These are phyloP conservation scores for Crenichthys baileyi DNA, from an alignment of 2,797 vertebrate species.

Conservation along the genomic window DNA sequence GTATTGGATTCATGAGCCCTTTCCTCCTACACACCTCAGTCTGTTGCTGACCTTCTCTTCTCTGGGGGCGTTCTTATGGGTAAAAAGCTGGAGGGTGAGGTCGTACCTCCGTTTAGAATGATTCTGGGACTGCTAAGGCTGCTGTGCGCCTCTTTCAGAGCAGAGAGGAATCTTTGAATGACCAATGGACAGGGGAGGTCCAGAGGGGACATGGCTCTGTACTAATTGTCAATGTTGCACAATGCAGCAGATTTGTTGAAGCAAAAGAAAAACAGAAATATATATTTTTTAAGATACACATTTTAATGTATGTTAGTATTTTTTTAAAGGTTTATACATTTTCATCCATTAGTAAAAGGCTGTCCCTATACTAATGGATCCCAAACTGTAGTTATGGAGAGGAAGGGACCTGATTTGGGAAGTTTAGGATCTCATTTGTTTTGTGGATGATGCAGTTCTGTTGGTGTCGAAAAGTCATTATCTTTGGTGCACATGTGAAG, in stretches of 20 bases:
- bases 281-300: not conserved
- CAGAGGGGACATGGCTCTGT: conserved; percentile 4
- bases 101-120: conserved; percentile 33
- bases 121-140: conserved; percentile 34
- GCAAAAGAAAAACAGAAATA: not conserved
- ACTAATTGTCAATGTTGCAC: not conserved
- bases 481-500: not conserved
- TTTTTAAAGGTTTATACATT: no score
- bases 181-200: conserved; percentile 26
- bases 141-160: conserved; percentile 20
- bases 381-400: not conserved
- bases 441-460: not conserved
- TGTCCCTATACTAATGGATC: not conserved
- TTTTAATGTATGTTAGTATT: not conserved
- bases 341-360: not conserved
- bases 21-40: conserved; percentile 3
- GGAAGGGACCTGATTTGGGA: not conserved
- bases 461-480: not conserved
- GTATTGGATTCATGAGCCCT: conserved; percentile 41
- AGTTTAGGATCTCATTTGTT: not conserved
- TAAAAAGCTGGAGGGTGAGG: conserved; percentile 50
- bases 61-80: conserved; percentile 27
- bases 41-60: conserved; percentile 20
- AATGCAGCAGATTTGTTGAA: conserved; percentile 1
- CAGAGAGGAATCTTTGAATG: conserved; percentile 18